Evolutionary conservation across 2,888 invertebrate genomes (phyloP).

Genomic region (Pocota personata): DNA sequence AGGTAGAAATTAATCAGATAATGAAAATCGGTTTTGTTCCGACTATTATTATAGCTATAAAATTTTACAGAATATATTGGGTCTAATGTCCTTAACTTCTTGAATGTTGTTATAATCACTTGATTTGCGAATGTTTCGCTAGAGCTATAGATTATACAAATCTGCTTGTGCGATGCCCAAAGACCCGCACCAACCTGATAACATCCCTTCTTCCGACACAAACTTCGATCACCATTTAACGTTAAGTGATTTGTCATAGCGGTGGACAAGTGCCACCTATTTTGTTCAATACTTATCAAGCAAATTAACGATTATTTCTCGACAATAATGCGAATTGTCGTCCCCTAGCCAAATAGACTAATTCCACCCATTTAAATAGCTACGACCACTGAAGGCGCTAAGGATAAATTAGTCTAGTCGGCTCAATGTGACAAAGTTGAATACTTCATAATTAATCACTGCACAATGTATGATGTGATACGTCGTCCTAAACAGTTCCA

Average conservation of each 20-base stretch:
- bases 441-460: slow-evolving; percentile 52
- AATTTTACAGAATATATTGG: no score
- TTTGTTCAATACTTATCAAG: slow-evolving; percentile 26
- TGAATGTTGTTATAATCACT: no score
- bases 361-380: not conserved
- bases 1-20: no score
- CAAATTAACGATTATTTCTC: slow-evolving; percentile 6
- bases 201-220: not conserved
- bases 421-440: slow-evolving; percentile 50
- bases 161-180: no score
- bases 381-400: not conserved
- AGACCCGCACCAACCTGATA: no score
- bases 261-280: slow-evolving; percentile 25
- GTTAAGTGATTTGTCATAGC: slow-evolving; percentile 23
- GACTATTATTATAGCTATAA: no score
- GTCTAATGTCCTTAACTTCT: no score
- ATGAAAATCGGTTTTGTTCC: no score
- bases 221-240: slow-evolving; percentile 11
- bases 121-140: no score
- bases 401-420: slow-evolving; percentile 41
- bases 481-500: not conserved
- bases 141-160: no score
- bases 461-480: not conserved
- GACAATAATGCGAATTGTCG: slow-evolving; percentile 30
- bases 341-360: not conserved